Evolutionary conservation across 2,113 vertebrate species (phyloP).

Genomic region (Strigops habroptila): DNA sequence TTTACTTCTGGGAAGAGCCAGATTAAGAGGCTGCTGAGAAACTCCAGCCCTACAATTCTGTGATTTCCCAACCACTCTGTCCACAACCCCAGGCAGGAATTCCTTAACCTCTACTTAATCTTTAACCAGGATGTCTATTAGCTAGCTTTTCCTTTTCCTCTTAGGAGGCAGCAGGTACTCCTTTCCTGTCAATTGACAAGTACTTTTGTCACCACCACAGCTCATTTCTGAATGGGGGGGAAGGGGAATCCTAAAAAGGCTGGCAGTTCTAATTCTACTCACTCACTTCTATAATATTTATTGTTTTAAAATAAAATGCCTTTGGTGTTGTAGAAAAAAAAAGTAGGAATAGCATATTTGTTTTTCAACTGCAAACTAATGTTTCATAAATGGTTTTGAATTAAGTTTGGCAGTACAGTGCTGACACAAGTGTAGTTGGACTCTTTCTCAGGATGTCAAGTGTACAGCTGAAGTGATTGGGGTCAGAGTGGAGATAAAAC

Average conservation of each 20-base stretch:
- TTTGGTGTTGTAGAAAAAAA: background rate
- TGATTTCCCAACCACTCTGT: background rate
- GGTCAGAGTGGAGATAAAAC: background rate
- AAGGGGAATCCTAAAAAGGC: background rate
- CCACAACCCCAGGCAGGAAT: background rate
- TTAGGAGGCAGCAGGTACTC: background rate
- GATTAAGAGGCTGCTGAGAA: background rate
- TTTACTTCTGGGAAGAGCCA: background rate
- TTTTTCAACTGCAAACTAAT: background rate
- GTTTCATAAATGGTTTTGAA: background rate
- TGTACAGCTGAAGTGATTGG: constrained; percentile 14
- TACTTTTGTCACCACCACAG: background rate
- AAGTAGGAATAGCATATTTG: background rate
- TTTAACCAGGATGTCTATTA: background rate
- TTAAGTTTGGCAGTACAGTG: background rate
- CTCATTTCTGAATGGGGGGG: background rate
- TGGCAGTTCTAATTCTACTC: background rate
- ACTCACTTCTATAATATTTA: background rate
- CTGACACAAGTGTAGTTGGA: background rate
- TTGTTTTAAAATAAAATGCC: background rate
- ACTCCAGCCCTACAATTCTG: background rate
- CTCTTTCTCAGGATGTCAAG: constrained; percentile 15
- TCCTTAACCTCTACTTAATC: background rate
- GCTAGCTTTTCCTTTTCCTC: background rate
- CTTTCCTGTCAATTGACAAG: background rate